Percentiles rank a stretch among this genome's conserved stretches.
Conservation (phyloP, 2,797 vertebrate genomes). For the Tympanoctomys barrerae region DNA sequence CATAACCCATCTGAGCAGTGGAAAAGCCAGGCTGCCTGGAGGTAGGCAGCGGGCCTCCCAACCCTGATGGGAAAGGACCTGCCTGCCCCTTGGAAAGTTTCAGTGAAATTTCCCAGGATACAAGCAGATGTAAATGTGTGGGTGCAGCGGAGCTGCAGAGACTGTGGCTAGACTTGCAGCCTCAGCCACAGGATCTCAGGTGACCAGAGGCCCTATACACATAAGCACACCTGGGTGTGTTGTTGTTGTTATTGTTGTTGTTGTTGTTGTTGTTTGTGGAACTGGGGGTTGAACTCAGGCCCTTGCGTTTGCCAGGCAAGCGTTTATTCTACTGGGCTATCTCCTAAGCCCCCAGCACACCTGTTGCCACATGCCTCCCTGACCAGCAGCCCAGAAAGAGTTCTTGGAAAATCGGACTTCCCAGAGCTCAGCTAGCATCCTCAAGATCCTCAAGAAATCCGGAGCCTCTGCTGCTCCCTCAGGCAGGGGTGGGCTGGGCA, state of each 20-base stretch:
- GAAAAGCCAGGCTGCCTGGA: conserved; percentile 5
- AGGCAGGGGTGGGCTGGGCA: neutral
- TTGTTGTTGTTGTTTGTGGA: no score
- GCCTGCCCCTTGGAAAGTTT: neutral
- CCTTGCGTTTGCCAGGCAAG: no score
- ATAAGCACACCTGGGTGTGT: neutral
- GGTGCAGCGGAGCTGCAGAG: neutral
- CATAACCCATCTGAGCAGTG: neutral
- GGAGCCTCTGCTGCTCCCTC: neutral
- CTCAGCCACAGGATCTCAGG: neutral
- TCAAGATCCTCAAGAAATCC: neutral
- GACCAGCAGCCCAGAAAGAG: conserved; percentile 18
- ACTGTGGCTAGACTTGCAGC: neutral
- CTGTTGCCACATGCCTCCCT: neutral
- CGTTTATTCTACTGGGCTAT: no score
- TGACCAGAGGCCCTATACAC: neutral
- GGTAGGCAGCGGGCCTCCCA: neutral
- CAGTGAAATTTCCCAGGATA: neutral
- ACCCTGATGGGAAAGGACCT: neutral
- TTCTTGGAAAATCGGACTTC: neutral
- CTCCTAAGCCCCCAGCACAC: neutral
- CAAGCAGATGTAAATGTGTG: neutral
- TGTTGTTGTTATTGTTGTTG: no score
- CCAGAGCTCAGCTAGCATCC: neutral
- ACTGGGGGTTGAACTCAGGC: no score